Conservation (phyloP, 64 coral and sea anemone genomes). For the Catalaphyllia jardinei region DNA sequence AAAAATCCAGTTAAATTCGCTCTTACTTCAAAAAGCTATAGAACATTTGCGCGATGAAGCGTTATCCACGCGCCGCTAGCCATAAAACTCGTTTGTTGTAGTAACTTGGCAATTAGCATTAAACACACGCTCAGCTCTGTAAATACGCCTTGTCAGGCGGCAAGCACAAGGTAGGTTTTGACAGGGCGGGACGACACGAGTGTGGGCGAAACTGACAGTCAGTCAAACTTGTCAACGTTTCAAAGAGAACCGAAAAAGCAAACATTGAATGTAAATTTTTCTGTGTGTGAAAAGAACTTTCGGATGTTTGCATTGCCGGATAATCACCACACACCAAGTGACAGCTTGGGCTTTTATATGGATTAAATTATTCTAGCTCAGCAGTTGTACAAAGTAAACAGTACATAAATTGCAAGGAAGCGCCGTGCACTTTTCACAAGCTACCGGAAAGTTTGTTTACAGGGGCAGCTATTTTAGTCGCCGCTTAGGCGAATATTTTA, state of each 20-base stretch:
- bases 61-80: conserved; percentile 19
- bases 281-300: conserved; percentile 76
- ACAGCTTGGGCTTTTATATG: conserved; percentile 62
- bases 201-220: conserved; percentile 62
- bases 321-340: conserved; percentile 65
- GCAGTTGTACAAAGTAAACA: conserved; percentile 44
- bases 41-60: conserved; percentile 5
- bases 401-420: conserved; percentile 58
- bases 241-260: conserved; percentile 80
- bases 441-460: conserved; percentile 58
- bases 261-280: conserved; percentile 80
- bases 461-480: conserved; percentile 37
- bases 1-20: background rate
- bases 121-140: conserved; percentile 59
- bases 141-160: conserved; percentile 74
- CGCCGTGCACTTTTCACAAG: conserved; percentile 53
- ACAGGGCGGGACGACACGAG: conserved; percentile 28
- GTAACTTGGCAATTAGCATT: conserved; percentile 64
- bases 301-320: conserved; percentile 75
- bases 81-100: conserved; percentile 19
- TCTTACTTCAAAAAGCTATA: background rate
- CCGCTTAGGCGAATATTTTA: conserved; percentile 42
- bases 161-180: conserved; percentile 54
- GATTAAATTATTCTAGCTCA: conserved; percentile 78
- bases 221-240: conserved; percentile 66